These are phyloP conservation scores for Drosophila carrolli DNA, from an alignment of 1,140 invertebrate species.

Conservation along the genomic window DNA sequence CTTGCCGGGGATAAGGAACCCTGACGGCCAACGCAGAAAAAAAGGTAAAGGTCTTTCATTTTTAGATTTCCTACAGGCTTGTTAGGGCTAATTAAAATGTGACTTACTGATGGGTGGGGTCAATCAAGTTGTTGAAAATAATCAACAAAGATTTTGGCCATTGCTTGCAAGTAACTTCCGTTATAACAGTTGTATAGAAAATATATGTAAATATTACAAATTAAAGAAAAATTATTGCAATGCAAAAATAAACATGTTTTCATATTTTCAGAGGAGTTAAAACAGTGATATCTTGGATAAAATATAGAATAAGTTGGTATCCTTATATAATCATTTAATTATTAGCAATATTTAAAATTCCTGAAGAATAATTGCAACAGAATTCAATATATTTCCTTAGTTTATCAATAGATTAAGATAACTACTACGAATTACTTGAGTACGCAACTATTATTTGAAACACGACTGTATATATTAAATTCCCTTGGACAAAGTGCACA, in stretches of 20 bases:
- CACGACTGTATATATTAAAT: not conserved
- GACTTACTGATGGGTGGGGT: slow-evolving; percentile 53
- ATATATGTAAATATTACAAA: not conserved
- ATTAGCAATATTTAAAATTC: too few relatives aligned
- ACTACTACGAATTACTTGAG: not conserved
- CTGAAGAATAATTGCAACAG: too few relatives aligned
- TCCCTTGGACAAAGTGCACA: slow-evolving; percentile 4
- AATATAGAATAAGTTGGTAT: too few relatives aligned
- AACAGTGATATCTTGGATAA: too few relatives aligned
- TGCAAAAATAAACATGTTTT: too few relatives aligned
- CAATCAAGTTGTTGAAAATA: slow-evolving; percentile 45
- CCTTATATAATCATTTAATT: too few relatives aligned
- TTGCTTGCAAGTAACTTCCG: too few relatives aligned
- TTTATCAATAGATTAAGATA: too few relatives aligned
- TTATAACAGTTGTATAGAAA: not conserved
- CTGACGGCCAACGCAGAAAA: slow-evolving; percentile 5
- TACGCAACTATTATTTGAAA: slow-evolving; percentile 3
- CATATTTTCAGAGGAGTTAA: too few relatives aligned
- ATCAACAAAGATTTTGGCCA: slow-evolving; percentile 30
- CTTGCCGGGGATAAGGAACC: slow-evolving; percentile 28
- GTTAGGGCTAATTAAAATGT: slow-evolving; percentile 77
- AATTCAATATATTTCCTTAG: too few relatives aligned
- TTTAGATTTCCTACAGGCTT: slow-evolving; percentile 34
- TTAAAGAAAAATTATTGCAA: not conserved
- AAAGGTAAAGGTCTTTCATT: slow-evolving; percentile 48